Evolutionary conservation across 2,113 vertebrate species (phyloP).

Genomic region (Xiphophorus hellerii): DNA sequence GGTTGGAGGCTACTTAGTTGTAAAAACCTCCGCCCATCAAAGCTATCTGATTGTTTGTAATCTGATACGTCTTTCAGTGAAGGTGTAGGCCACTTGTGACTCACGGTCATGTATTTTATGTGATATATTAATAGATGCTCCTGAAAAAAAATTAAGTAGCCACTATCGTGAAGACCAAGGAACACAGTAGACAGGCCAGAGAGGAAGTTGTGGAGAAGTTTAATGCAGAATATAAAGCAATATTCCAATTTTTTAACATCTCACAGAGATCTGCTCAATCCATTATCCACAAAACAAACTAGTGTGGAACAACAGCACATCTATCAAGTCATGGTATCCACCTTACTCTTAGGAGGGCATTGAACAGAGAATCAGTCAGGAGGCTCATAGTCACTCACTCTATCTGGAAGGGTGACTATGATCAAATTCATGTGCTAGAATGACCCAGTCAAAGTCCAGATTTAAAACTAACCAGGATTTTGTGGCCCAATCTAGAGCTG

Average conservation of each 20-base stretch:
- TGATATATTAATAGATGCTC: background rate
- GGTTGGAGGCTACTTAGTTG: conserved; percentile 38
- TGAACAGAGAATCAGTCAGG: background rate
- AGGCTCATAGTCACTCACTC: background rate
- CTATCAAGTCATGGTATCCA: background rate
- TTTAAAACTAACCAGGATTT: background rate
- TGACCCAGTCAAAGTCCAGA: background rate
- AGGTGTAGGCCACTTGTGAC: background rate
- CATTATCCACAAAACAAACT: background rate
- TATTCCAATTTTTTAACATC: background rate
- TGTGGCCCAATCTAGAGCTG: too few species aligned
- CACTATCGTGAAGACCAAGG: too few species aligned
- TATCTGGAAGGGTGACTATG: background rate
- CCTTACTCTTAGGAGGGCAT: background rate
- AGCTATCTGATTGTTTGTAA: conserved; percentile 18
- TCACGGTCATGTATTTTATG: background rate
- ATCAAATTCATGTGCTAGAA: background rate
- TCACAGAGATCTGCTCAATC: background rate
- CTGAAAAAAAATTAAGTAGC: too few species aligned
- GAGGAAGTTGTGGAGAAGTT: too few species aligned
- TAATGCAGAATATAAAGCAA: background rate
- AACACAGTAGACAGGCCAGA: too few species aligned
- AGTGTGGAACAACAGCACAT: background rate
- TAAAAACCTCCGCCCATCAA: conserved; percentile 24
- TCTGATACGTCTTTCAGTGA: background rate